Conservation (phyloP, 1,140 invertebrate species). For the Pogonomyrmex barbatus region DNA sequence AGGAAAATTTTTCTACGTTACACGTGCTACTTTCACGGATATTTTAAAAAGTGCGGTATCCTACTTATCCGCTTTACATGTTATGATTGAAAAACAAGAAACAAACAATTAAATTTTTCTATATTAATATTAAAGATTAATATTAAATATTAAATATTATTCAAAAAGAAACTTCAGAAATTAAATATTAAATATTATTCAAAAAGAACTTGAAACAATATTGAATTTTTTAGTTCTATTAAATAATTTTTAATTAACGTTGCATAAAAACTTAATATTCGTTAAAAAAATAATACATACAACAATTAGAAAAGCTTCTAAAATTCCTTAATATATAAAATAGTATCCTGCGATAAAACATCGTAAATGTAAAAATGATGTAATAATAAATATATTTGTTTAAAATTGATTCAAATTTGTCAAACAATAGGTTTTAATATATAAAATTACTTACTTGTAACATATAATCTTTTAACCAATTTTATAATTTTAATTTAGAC, state of each 20-base stretch:
- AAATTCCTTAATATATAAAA: not conserved
- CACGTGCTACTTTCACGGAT: constrained; percentile 61
- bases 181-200: not conserved
- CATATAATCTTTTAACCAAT: not conserved
- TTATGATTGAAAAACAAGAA: constrained; percentile 41
- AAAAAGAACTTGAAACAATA: not conserved
- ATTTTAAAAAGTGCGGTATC: constrained; percentile 65
- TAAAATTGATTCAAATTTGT: not conserved
- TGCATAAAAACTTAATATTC: not conserved
- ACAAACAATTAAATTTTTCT: not conserved
- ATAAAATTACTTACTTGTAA: not conserved
- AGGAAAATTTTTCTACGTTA: constrained; percentile 71
- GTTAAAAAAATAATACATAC: not conserved
- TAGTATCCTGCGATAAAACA: not conserved
- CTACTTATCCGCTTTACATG: constrained; percentile 39
- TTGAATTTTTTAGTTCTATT: not conserved
- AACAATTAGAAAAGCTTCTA: not conserved
- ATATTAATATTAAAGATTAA: not conserved
- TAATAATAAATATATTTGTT: not conserved
- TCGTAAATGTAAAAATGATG: not conserved
- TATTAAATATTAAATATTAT: not conserved
- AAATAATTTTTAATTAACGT: not conserved
- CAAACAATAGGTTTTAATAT: not conserved
- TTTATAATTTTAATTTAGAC: not conserved
- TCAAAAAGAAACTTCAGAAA: not conserved